Evolutionary conservation across 2,113 vertebrate genomes (phyloP).

Genomic region (Microtus richardsoni): DNA sequence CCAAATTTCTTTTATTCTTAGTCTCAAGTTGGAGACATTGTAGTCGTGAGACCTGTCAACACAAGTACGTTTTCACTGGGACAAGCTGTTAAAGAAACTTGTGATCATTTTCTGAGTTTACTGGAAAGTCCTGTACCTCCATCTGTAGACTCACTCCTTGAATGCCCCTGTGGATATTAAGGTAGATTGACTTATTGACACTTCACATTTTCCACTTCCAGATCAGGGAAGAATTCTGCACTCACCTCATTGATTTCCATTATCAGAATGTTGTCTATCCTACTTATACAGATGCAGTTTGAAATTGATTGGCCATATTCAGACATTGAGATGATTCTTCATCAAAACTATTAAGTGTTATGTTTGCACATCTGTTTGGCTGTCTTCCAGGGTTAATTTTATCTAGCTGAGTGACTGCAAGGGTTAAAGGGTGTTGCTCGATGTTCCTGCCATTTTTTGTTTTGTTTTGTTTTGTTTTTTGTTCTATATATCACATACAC

Average conservation of each 20-base stretch:
- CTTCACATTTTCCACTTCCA: neutral
- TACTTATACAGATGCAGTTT: neutral
- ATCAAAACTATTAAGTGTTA: neutral
- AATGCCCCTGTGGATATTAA: neutral
- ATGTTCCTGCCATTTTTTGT: accelerated
- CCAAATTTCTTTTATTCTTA: neutral
- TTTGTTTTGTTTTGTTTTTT: too few relatives aligned
- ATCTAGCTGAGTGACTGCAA: neutral
- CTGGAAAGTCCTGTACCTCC: too few relatives aligned
- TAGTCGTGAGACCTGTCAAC: neutral
- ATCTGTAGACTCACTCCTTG: neutral
- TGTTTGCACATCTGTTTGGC: neutral
- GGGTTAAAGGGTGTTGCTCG: neutral
- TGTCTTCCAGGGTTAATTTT: neutral
- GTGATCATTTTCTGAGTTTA: neutral
- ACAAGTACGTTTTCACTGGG: neutral
- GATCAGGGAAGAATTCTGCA: neutral
- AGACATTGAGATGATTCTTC: neutral
- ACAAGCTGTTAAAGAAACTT: neutral
- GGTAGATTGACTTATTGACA: neutral
- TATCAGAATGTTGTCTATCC: neutral
- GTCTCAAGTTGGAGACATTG: neutral
- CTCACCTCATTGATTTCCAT: neutral
- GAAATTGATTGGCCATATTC: neutral
- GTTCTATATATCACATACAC: neutral